These are phyloP conservation scores for Alsophila aescularia DNA, from an alignment of 2,888 invertebrate species.

Conservation along the genomic window DNA sequence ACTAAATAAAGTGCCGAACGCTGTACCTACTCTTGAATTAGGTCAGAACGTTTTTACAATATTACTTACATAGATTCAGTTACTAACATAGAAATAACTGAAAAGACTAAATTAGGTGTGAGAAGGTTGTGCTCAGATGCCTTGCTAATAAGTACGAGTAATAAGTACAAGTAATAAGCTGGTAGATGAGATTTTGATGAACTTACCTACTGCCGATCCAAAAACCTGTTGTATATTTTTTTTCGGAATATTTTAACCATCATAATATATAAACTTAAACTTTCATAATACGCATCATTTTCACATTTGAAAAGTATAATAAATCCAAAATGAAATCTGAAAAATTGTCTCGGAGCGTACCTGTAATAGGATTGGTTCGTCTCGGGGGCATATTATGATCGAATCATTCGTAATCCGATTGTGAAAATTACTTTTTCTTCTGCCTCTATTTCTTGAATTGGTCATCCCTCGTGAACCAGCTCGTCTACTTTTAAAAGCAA, in stretches of 20 bases:
- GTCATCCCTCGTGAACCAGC: background rate
- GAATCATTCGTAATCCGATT: conserved; percentile 58
- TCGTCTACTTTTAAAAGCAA: conserved; percentile 6
- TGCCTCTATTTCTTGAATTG: background rate
- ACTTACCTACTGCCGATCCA: background rate
- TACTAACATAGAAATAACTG: too few species aligned
- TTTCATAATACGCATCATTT: conserved; percentile 2
- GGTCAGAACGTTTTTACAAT: too few species aligned
- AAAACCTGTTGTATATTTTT: conserved; percentile 5
- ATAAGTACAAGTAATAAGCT: background rate
- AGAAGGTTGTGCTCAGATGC: too few species aligned
- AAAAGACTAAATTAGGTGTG: too few species aligned
- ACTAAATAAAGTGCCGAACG: too few species aligned
- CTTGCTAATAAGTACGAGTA: background rate
- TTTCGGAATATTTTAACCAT: background rate
- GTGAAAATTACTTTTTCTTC: conserved; percentile 45
- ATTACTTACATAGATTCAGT: too few species aligned
- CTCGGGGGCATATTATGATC: conserved; percentile 51
- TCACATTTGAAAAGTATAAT: background rate
- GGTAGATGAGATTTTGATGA: background rate
- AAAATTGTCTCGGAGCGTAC: conserved; percentile 33
- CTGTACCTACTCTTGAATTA: too few species aligned
- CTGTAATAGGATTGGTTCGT: conserved; percentile 57
- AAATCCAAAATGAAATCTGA: conserved; percentile 11
- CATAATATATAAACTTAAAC: background rate